These are phyloP conservation scores for Musca vetustissima DNA, from an alignment of 1,140 invertebrate genomes.

Conservation along the genomic window DNA sequence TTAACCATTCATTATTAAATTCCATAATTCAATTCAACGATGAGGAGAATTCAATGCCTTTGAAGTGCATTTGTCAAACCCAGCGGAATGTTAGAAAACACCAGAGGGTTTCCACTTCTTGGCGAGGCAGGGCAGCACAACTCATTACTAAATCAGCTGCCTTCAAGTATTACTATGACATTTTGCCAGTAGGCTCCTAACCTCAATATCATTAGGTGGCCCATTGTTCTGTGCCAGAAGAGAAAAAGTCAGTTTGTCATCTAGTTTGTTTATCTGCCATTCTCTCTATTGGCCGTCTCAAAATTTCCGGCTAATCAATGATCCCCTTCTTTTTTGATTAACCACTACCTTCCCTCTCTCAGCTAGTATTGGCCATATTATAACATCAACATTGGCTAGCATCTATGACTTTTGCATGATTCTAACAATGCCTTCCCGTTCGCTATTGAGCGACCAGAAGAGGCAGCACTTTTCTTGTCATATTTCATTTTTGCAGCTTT, in stretches of 20 bases:
- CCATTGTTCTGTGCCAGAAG: slow-evolving; percentile 11
- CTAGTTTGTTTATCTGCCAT: slow-evolving; percentile 3
- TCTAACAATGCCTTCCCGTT: no score
- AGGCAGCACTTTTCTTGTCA: not conserved
- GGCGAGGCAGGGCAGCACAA: no score
- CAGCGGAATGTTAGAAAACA: no score
- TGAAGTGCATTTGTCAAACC: no score
- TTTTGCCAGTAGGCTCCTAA: slow-evolving; percentile 5
- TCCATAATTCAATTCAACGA: no score
- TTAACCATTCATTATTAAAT: no score
- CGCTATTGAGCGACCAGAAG: no score
- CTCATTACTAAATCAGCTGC: no score
- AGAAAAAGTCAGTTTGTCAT: slow-evolving; percentile 14
- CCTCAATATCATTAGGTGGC: slow-evolving; percentile 19
- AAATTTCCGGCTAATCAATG: slow-evolving; percentile 4
- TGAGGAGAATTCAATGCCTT: no score
- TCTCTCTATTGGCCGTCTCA: not conserved
- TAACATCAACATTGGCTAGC: not conserved
- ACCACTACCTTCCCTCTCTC: not conserved
- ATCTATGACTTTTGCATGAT: not conserved
- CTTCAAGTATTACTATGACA: slow-evolving; percentile 9
- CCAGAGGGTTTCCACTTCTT: no score
- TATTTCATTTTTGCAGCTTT: slow-evolving; percentile 13
- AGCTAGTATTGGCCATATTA: not conserved
- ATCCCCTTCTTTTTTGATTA: slow-evolving; percentile 1